A percentile compares a stretch with the other conserved stretches of the same genome.
Evolutionary conservation across 2,888 invertebrate species (phyloP).

Genomic region (Automeris io): DNA sequence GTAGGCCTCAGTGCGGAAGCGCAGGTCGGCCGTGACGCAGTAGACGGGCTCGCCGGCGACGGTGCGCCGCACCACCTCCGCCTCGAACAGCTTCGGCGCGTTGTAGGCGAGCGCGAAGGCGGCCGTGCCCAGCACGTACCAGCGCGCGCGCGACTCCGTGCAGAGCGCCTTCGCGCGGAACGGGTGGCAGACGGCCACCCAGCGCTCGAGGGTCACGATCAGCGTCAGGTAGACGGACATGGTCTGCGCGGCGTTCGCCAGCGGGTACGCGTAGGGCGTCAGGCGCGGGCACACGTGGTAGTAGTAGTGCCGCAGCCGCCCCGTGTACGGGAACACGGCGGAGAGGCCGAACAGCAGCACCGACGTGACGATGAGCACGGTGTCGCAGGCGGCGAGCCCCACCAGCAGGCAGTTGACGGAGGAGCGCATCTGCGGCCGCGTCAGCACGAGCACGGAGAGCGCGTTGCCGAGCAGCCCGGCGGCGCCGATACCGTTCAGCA

Average conservation of each 20-base stretch:
- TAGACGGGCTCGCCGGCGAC: conserved; percentile 78
- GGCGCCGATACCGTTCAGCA: conserved; percentile 87
- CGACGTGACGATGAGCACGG: conserved; percentile 90
- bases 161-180: conserved; percentile 92
- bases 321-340: conserved; percentile 89
- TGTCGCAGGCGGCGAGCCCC: conserved; percentile 95
- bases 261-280: conserved; percentile 87
- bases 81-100: conserved; percentile 87
- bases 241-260: conserved; percentile 93
- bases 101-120: conserved; percentile 91
- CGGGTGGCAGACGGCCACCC: conserved; percentile 95
- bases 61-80: conserved; percentile 62
- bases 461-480: conserved; percentile 93
- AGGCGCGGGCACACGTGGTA: conserved; percentile 88
- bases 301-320: conserved; percentile 85
- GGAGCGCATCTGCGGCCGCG: conserved; percentile 95
- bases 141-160: conserved; percentile 89
- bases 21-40: conserved; percentile 81
- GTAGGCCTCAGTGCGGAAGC: conserved; percentile 85
- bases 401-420: conserved; percentile 96
- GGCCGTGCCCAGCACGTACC: conserved; percentile 89
- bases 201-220: conserved; percentile 94
- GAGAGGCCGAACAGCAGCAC: conserved; percentile 91
- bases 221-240: conserved; percentile 94
- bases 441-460: conserved; percentile 92